A percentile compares a stretch with the other conserved stretches of the same genome.
Conservation (phyloP, 2,113 vertebrate genomes). For the Struthio camelus region DNA sequence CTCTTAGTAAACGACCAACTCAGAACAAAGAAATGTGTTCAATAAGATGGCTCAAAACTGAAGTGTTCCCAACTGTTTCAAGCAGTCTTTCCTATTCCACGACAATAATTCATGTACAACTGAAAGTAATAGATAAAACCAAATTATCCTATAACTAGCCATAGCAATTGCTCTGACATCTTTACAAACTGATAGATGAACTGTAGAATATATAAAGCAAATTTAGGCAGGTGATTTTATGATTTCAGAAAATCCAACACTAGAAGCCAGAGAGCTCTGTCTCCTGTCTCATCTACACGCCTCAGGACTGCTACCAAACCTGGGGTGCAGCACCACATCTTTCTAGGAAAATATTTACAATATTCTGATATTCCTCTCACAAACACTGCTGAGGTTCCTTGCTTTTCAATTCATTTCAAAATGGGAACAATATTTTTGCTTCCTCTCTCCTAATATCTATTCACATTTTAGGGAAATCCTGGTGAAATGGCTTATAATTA, state of each 20-base stretch:
- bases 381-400: not conserved
- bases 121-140: not conserved
- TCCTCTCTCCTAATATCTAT: not conserved
- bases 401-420: not conserved
- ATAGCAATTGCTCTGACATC: not conserved
- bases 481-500: not conserved
- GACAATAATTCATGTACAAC: not conserved
- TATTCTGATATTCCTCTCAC: not conserved
- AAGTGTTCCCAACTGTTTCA: not conserved
- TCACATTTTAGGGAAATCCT: not conserved
- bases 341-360: not conserved
- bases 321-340: not conserved
- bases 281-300: not conserved
- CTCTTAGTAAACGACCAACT: slow-evolving; percentile 66
- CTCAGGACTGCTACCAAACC: not conserved
- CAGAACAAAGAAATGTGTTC: not conserved
- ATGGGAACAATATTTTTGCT: not conserved
- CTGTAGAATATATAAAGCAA: not conserved
- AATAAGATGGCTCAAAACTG: not conserved
- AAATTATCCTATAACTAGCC: not conserved
- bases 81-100: not conserved
- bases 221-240: not conserved
- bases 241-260: not conserved
- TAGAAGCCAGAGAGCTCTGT: not conserved
- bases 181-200: not conserved